Base-by-base conservation (phyloP, 2,797 vertebrate genomes). In the Coregonus sp. region DNA sequence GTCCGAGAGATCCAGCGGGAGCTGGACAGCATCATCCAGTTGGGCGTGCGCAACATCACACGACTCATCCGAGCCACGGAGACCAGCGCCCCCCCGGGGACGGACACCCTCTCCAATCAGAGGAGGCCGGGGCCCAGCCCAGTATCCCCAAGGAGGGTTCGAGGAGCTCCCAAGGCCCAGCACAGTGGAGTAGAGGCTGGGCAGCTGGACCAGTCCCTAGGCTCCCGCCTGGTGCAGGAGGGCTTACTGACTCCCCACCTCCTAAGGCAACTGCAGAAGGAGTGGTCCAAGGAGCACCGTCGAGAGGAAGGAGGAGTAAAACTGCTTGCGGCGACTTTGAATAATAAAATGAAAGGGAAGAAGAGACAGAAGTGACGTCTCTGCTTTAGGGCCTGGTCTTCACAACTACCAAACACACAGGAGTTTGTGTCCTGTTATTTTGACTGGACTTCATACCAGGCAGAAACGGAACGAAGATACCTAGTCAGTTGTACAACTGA, bases 31-130 rank as follows among this genome's bases (percentile, higher is more conserved):
- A 92, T 95, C 80, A 99, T 99, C 81, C 97, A 97, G 77, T 84
- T 92, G 0, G 98, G 98, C 0, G 97, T 99, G 15, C 92, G 88
- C 78, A 98, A 95, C 82, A 99, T 99, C 89, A 99, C 97, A 0
- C 96, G 95, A 74, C 94, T 99, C 78, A 99, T 99, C 88, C 93
- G 95, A 89, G 95, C 94, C 61, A 95, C 96, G 0, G 95, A 98
- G 73, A 72, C 91, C 4, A 83, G 81, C 54, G 54, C 86, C 77
- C 20, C 70, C 63, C 18, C 83, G 12, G 81, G 5, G 81, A 72
- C 73, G 31, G 47, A 80, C 84, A 52, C 81, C 51, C 59, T 74
- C 54, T 67, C 83, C 83, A 76, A 47, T 65, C 79, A 84, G 77
- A 71, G 3, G 7, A 67, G 80, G 73, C 85, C 85, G 81, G 80